Conservation (phyloP, 2,113 vertebrate genomes). For the Corythornis vintsioides region DNA sequence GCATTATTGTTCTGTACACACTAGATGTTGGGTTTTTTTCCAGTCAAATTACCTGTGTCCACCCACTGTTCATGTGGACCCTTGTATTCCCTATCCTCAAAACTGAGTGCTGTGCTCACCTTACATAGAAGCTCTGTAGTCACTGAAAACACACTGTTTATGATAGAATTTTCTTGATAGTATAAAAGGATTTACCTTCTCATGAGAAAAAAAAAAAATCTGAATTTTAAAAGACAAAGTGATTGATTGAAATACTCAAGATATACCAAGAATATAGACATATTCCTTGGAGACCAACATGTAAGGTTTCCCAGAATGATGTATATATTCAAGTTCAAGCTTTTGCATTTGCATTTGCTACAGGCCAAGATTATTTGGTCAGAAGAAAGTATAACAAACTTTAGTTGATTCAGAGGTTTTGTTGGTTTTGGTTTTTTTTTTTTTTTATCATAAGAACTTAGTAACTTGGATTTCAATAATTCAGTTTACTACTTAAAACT, state of each 20-base stretch:
- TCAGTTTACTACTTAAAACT: background rate
- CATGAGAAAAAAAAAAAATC: background rate
- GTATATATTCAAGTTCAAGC: background rate
- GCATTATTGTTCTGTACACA: background rate
- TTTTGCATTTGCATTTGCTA: background rate
- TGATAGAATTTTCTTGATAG: background rate
- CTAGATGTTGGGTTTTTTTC: background rate
- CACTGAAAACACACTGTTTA: background rate
- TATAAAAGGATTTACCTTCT: background rate
- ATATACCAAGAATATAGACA: background rate
- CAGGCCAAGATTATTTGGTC: background rate
- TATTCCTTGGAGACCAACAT: background rate
- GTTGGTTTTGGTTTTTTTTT: background rate
- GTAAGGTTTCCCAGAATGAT: background rate
- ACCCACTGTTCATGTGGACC: background rate
- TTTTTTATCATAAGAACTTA: background rate
- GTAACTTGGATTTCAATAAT: background rate
- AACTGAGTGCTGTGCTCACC: background rate
- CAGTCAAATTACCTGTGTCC: background rate
- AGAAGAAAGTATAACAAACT: background rate
- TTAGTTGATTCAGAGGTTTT: background rate
- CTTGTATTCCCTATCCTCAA: background rate
- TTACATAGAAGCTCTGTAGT: background rate
- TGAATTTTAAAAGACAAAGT: background rate
- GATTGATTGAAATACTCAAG: background rate